Conservation (phyloP, 2,888 invertebrate species). For the Leptopilina myrica region DNA sequence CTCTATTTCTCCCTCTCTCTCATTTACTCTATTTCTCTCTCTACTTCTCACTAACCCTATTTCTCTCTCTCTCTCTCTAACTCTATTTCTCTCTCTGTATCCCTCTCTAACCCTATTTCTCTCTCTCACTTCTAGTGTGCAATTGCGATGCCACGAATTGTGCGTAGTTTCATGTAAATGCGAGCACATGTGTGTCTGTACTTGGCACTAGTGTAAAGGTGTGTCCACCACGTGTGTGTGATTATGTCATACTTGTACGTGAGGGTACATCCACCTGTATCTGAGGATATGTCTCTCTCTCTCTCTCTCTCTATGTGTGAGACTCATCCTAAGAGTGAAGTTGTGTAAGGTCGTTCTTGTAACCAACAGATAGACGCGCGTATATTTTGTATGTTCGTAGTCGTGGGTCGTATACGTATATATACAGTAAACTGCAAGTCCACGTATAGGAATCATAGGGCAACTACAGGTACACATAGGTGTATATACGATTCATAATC, state of each 20-base stretch:
- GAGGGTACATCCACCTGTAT: not conserved
- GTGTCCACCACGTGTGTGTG: not conserved
- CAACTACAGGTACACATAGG: too few species aligned
- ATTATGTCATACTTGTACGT: not conserved
- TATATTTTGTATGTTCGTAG: not conserved
- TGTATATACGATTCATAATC: too few species aligned
- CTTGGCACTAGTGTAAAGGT: not conserved
- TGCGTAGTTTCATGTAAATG: slow-evolving; percentile 22
- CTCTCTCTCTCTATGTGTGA: too few species aligned
- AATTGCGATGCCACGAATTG: slow-evolving; percentile 14
- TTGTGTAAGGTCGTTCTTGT: not conserved
- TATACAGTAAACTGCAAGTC: too few species aligned
- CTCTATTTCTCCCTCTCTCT: not conserved
- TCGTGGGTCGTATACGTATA: not conserved
- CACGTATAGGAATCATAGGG: too few species aligned
- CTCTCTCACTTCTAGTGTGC: not conserved
- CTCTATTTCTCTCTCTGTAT: not conserved
- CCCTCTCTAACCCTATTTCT: not conserved
- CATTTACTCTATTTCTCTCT: too few species aligned
- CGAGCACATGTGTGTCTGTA: not conserved
- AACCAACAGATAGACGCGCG: too few species aligned
- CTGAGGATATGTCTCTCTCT: too few species aligned
- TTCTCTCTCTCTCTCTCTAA: not conserved
- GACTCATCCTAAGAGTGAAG: not conserved
- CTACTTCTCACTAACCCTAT: too few species aligned